phyloP scores from a whole-genome alignment of 1,140 invertebrate species.

The Micrasema longulum region DNA sequence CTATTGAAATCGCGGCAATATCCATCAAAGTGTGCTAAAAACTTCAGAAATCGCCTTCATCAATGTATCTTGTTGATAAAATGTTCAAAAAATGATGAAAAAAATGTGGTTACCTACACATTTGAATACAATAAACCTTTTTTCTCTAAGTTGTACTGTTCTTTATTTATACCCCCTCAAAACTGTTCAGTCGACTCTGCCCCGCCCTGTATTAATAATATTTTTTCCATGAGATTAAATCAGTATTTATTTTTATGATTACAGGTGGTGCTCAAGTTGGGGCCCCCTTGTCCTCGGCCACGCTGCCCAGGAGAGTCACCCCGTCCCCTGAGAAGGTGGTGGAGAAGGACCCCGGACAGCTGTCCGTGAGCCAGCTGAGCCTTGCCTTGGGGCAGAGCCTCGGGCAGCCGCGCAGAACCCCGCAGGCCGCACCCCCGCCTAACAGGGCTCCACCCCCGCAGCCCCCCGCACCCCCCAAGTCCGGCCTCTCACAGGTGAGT shows the following conservation, averaged over 20 bases:
- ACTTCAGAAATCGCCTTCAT: no score
- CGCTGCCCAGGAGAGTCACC: slow-evolving; percentile 13
- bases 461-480: slow-evolving; percentile 60
- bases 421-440: slow-evolving; percentile 55
- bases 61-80: no score
- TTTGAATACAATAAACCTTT: no score
- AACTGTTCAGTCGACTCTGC: no score
- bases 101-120: no score
- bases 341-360: slow-evolving; percentile 18
- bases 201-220: no score
- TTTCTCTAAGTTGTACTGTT: no score
- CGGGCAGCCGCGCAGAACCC: slow-evolving; percentile 56
- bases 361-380: slow-evolving; percentile 58
- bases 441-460: slow-evolving; percentile 60
- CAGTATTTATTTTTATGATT: neutral
- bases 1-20: no score
- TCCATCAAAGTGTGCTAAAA: no score
- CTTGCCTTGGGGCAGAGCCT: slow-evolving; percentile 59
- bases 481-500: slow-evolving; percentile 64
- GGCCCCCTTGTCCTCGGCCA: neutral
- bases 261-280: slow-evolving; percentile 12
- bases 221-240: no score
- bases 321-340: slow-evolving; percentile 44
- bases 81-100: no score
- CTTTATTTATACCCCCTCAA: no score